Conservation (phyloP, 2,113 vertebrate genomes). For the Polyodon spathula region DNA sequence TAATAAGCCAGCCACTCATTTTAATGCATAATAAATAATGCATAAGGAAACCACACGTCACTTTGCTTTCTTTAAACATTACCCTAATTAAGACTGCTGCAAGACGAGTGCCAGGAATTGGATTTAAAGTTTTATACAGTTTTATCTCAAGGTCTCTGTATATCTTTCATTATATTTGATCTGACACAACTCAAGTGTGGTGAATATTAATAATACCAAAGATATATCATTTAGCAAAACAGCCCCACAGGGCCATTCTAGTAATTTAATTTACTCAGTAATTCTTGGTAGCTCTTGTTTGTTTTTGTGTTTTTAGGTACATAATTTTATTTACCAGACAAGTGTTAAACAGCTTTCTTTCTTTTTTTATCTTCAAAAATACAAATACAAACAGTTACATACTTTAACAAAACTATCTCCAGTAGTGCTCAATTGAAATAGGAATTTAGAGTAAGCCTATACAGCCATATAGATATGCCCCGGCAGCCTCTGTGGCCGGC, state of each 20-base stretch:
- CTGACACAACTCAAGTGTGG: no score
- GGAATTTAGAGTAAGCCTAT: no score
- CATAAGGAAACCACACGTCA: constrained; percentile 7
- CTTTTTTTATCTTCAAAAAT: no score
- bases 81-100: constrained; percentile 23
- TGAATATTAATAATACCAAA: no score
- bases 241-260: constrained; percentile 6
- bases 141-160: constrained; percentile 23
- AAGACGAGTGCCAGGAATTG: constrained; percentile 16
- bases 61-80: constrained; percentile 11
- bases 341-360: no score
- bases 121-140: constrained; percentile 20
- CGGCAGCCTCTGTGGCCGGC: no score
- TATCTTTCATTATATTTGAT: background rate
- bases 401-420: no score
- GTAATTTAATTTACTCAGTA: constrained; percentile 22
- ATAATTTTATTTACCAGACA: background rate
- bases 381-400: no score
- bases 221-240: constrained; percentile 21
- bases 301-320: background rate
- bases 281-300: background rate
- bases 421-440: no score
- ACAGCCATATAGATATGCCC: no score
- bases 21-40: constrained; percentile 14
- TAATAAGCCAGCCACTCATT: constrained; percentile 5